Evolutionary conservation across 1,140 invertebrate species (phyloP), one percentile per base, ranked within the genome.

Genomic region (Pollicipes pollicipes): DNA sequence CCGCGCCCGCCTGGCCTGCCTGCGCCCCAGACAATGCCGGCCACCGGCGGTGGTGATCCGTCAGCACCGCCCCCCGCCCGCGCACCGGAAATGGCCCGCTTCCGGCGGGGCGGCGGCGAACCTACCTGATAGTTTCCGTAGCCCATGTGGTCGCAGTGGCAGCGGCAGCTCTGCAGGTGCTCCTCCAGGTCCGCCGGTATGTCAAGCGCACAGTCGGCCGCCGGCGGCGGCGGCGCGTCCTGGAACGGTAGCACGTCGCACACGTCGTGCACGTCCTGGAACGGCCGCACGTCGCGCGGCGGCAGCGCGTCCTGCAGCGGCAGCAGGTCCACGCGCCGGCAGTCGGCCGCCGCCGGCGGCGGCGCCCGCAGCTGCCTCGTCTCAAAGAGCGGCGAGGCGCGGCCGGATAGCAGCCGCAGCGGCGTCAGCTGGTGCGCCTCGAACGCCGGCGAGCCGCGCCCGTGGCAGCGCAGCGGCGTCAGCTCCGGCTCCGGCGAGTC

Each of bases 101-200:
- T n/a, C n/a, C n/a, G n/a, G n/a, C n/a, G n/a, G n/a, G n/a, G n/a
- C n/a, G n/a, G n/a, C n/a, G n/a, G n/a, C n/a, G n/a, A n/a, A 58
- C 70, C 69, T 37, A 72, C 71, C 72, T 74, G 72, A 68, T 74
- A 76, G 69, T 76, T 76, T 28, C 75, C 75, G 72, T 76, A 76
- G 30, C 75, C 75, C 68, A 76, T 72, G 70, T 76, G 75, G 69
- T 76, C 73, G 68, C 75, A 76, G 69, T 74, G 73, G 69, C 75
- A 76, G 66, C 74, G 72, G 30, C 75, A 76, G 70, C 72, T 73
- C 30, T 73, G 71, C 63, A 76, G 73, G 70, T 76, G 75, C 64
- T 74, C 73, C 63, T 75, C 69, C 72, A 75, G 66, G 63, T 75
- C 75, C 0, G 71, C 71, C 16, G 73, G 73, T 21, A 72, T 58